phyloP scores from a whole-genome alignment of 2,888 invertebrate species.

The Amiota mariae region DNA sequence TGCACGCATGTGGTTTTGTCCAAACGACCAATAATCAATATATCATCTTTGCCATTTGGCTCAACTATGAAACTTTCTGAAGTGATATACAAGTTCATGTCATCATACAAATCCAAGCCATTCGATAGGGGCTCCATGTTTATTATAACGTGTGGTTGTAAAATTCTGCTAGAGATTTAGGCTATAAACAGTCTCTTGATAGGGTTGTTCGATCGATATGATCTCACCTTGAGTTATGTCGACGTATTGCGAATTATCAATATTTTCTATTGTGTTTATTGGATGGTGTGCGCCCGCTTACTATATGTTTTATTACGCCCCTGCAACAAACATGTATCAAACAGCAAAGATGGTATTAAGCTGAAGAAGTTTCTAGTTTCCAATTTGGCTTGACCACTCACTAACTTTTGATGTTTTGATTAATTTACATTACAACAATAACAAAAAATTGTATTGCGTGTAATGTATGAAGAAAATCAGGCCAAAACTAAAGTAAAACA shows the following conservation, averaged over 20 bases:
- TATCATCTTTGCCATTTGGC: conserved; percentile 82
- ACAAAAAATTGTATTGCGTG: no score
- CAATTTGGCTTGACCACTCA: no score
- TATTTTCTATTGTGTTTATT: background rate
- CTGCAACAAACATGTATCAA: no score
- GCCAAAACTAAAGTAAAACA: no score
- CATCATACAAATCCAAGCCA: conserved; percentile 77
- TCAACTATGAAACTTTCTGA: conserved; percentile 92
- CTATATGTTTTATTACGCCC: no score
- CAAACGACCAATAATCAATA: conserved; percentile 89
- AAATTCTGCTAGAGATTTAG: background rate
- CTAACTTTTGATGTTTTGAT: no score
- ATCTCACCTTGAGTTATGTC: conserved; percentile 10
- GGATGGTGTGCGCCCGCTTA: background rate
- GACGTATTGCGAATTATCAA: background rate
- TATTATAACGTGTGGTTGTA: background rate
- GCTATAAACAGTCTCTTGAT: background rate
- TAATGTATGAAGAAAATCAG: no score
- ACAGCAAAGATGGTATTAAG: no score
- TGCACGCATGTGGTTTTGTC: conserved; percentile 82
- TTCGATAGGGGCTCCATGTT: background rate
- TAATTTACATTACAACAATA: no score
- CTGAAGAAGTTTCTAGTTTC: no score
- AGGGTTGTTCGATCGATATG: conserved; percentile 9
- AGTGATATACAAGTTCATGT: conserved; percentile 88